Evolutionary conservation across 2,888 invertebrate genomes (phyloP).

Genomic region (Epirrita christyi): DNA sequence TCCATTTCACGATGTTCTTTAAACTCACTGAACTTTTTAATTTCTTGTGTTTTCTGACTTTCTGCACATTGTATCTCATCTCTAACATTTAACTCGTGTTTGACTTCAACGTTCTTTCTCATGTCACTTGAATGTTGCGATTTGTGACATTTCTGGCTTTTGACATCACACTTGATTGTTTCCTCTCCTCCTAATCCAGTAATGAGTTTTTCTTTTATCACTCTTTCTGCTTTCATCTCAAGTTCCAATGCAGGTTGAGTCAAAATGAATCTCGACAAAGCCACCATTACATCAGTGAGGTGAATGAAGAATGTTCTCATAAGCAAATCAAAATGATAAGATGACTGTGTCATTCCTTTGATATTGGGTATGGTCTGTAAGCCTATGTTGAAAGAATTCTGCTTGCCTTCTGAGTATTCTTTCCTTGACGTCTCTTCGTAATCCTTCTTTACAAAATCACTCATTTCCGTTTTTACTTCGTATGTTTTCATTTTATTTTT

Average conservation of each 20-base stretch:
- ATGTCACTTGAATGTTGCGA: slow-evolving; percentile 3
- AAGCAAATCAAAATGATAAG: slow-evolving; percentile 64
- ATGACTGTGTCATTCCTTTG: slow-evolving; percentile 60
- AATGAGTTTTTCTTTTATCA: slow-evolving; percentile 38
- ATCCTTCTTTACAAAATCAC: slow-evolving; percentile 23
- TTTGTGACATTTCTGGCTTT: slow-evolving; percentile 27
- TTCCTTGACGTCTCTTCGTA: slow-evolving; percentile 16
- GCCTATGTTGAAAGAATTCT: slow-evolving; percentile 64
- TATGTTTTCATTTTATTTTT: slow-evolving; percentile 23
- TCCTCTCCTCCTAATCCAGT: slow-evolving; percentile 35
- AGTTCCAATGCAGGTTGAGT: slow-evolving; percentile 52
- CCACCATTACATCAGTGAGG: slow-evolving; percentile 78
- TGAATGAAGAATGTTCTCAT: slow-evolving; percentile 77
- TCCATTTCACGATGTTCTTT: slow-evolving; percentile 22
- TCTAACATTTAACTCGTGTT: slow-evolving; percentile 8
- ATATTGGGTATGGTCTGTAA: slow-evolving; percentile 72
- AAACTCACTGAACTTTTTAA: slow-evolving; percentile 13
- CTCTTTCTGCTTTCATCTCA: slow-evolving; percentile 33
- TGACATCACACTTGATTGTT: slow-evolving; percentile 20
- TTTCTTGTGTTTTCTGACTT: slow-evolving; percentile 16
- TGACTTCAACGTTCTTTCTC: slow-evolving; percentile 17
- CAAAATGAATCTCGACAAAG: slow-evolving; percentile 68
- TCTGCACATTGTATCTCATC: slow-evolving; percentile 15
- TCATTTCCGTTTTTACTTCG: slow-evolving; percentile 29
- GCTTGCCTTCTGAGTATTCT: slow-evolving; percentile 50